Evolutionary conservation across 2,113 vertebrate genomes (phyloP).

Genomic region (Plestiodon gilberti): DNA sequence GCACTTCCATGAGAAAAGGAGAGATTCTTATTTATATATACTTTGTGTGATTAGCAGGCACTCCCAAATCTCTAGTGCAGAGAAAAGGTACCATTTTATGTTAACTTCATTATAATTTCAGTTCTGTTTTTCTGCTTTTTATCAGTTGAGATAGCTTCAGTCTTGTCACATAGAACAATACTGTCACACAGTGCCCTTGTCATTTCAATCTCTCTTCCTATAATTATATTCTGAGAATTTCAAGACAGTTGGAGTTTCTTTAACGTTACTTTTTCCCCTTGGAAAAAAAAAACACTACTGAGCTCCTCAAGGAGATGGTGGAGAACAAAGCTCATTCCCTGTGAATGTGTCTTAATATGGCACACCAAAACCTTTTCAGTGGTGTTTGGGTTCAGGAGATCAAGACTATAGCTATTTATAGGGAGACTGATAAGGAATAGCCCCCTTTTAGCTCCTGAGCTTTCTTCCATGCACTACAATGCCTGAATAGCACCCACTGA

Average conservation of each 20-base stretch:
- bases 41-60: slow-evolving; percentile 21
- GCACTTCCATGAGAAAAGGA: neutral
- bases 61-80: slow-evolving; percentile 33
- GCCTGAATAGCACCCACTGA: too few species aligned
- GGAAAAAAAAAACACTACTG: slow-evolving; percentile 24
- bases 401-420: neutral
- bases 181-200: slow-evolving; percentile 63
- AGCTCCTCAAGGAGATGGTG: neutral
- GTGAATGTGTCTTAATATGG: neutral
- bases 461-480: too few species aligned
- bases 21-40: neutral
- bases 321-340: neutral
- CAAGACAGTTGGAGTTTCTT: slow-evolving; percentile 52
- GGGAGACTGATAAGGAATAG: neutral
- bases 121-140: slow-evolving; percentile 69
- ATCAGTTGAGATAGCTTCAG: slow-evolving; percentile 63
- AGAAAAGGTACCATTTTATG: slow-evolving; percentile 64
- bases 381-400: neutral
- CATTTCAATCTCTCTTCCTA: slow-evolving; percentile 58
- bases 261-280: slow-evolving; percentile 28
- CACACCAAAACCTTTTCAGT: neutral
- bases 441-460: too few species aligned
- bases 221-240: slow-evolving; percentile 59
- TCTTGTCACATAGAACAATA: slow-evolving; percentile 70
- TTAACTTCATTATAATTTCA: slow-evolving; percentile 67